Evolutionary conservation across 2,888 invertebrate species (phyloP), one percentile per base, ranked within the genome.

Genomic region (Monochamus alternatus): DNA sequence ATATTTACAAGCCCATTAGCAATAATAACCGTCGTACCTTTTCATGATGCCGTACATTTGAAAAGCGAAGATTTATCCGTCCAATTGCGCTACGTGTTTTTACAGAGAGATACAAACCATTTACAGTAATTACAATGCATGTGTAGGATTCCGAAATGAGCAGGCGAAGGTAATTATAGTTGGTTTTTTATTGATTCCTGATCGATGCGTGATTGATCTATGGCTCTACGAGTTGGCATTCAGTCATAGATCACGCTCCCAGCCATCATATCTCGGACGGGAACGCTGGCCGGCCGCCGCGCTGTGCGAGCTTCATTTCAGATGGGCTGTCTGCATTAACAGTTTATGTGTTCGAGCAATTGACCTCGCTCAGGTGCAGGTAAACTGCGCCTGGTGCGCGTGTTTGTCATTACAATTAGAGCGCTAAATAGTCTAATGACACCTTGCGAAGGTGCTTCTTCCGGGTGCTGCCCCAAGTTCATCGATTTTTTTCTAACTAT

Each of bases 81-180:
- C 81, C 86, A 86, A 86, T 86, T 85, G 86, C 82, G 82, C 83
- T 81, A 81, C 81, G 78, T 79, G 83, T 85, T 86, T 85, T 86
- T 85, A 77, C 77, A 66, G 65, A 72, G 55, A n/a, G 73, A 66
- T 78, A 77, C 79, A 78, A 78, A 86, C 85, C 87, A 85, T 87
- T 88, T 87, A 87, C 83, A 85, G 86, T 88, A 88, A 88, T 88
- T 87, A 87, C 87, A 87, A 88, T 87, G 88, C 87, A 86, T 87
- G 87, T 86, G 87, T 87, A 85, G 87, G 86, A 87, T 88, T 87
- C 87, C 88, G 85, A 87, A 87, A 87, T 87, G 86, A 88, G 75
- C 68, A 76, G 83, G 83, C 84, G 83, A 85, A 73, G 80, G 78
- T 81, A 87, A 87, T 87, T 87, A 87, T 83, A 82, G 84, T 81